Base-by-base conservation (phyloP, 2,888 invertebrate species). In the Dicyrtomina minuta region DNA sequence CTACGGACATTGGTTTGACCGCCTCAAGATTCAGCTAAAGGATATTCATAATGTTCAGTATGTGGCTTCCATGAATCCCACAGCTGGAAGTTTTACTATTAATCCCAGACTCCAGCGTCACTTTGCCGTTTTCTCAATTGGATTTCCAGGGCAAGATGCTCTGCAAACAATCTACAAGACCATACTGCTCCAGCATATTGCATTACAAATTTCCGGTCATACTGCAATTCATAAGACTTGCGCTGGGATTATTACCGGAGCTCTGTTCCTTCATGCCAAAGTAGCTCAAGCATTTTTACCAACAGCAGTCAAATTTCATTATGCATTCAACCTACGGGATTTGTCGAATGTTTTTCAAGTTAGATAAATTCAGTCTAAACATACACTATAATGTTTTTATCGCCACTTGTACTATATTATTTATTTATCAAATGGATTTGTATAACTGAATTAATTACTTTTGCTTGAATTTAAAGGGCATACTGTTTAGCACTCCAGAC, bases 11-110 rank as follows among this genome's bases (percentile, higher is more conserved):
- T 97, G 97, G 96, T 97, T 96, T 81, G 96, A 97, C 80, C 86
- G 97, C 44, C 89, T 89, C 51, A 93, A 93, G 80, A 84, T 97
- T 22, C 86, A 90, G 0, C 82, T 96, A 15, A 97, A 97, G 83
- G 96, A 97, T 74, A 94, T 97, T 72, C 94, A 95, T 81, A 96
- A 96, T 80, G 96, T 96, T 70, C 97, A 97, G 81, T 97, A 96
- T 80, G 91, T 97, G n/a, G 91, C 95, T 41, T 96, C 95, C 81
- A 97, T 97, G 96, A 97, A 97, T 84, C 97, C 96, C 0, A 96
- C 96, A 0, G 94, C 96, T 33, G 97, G 97, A 56, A 95, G 94
- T 80, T 97, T 97, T 80, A 96, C 96, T 3, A 95, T 97, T 75
- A 96, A 96, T 84, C 93, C 96, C 0, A 86, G 97, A 74, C 85